Conservation (phyloP, 1,140 invertebrate genomes). For the Patella vulgata region DNA sequence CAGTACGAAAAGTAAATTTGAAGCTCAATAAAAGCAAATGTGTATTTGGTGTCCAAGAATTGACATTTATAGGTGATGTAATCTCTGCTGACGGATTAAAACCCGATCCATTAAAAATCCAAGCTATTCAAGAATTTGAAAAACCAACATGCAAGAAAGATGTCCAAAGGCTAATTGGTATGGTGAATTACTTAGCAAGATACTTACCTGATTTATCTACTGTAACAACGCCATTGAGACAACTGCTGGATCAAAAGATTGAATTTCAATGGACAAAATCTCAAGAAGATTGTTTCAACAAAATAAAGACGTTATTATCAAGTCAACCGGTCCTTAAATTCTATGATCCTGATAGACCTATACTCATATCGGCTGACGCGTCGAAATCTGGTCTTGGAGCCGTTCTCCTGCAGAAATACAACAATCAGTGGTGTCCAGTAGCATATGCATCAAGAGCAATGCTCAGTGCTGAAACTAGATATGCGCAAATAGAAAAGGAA, state of each 20-base stretch:
- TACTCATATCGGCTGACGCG: conserved; percentile 28
- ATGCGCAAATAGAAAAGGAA: conserved; percentile 36
- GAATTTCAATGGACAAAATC: conserved; percentile 18
- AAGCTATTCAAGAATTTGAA: conserved; percentile 54
- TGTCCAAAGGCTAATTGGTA: conserved; percentile 10
- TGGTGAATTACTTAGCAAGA: conserved; percentile 22
- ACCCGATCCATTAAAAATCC: conserved; percentile 64
- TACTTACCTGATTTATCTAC: conserved; percentile 25
- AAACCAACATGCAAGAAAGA: conserved; percentile 15
- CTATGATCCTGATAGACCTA: conserved; percentile 25
- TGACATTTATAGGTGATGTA: conserved; percentile 43
- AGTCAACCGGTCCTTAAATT: conserved; percentile 22
- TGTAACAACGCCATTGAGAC: conserved; percentile 16
- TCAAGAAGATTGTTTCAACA: conserved; percentile 15
- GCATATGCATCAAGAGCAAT: conserved; percentile 38
- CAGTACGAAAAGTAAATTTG: conserved; percentile 15
- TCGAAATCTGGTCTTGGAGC: conserved; percentile 40
- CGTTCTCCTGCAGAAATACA: conserved; percentile 21
- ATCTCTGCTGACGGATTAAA: conserved; percentile 54
- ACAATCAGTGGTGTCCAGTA: conserved; percentile 21
- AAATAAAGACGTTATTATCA: conserved; percentile 22
- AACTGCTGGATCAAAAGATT: conserved; percentile 23
- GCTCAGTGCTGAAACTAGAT: conserved; percentile 39
- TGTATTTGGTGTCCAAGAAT: conserved; percentile 14
- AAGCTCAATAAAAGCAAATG: conserved; percentile 31